Conservation (phyloP, 2,797 vertebrate genomes). For the Erpetoichthys calabaricus region DNA sequence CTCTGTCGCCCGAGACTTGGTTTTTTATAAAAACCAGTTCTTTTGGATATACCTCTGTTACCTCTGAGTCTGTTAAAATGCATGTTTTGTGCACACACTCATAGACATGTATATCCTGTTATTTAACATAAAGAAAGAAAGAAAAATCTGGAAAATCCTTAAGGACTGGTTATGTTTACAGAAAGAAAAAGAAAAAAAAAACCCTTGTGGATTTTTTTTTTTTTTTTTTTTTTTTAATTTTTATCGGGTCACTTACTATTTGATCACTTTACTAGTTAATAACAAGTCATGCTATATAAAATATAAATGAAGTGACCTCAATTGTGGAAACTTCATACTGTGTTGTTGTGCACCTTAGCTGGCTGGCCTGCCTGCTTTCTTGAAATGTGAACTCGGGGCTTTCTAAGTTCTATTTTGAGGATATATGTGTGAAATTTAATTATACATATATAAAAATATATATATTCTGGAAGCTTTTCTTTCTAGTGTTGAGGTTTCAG, state of each 20-base stretch:
- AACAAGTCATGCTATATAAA: slow-evolving; percentile 63
- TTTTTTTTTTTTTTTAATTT: slow-evolving; percentile 41
- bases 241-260: slow-evolving; percentile 92
- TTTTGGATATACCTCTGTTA: slow-evolving; percentile 67
- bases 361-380: too few species aligned
- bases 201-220: too few species aligned
- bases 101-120: slow-evolving; percentile 10
- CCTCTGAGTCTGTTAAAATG: background rate
- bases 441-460: too few species aligned
- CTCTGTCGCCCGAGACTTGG: slow-evolving; percentile 85
- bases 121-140: slow-evolving; percentile 9
- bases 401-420: too few species aligned
- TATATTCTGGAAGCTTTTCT: too few species aligned
- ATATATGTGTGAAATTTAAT: too few species aligned
- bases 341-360: slow-evolving; percentile 53
- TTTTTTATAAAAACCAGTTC: slow-evolving; percentile 78
- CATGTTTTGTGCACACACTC: background rate
- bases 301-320: slow-evolving; percentile 92
- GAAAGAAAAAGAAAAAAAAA: too few species aligned
- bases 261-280: slow-evolving; percentile 57
- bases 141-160: slow-evolving; percentile 38
- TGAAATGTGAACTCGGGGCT: too few species aligned
- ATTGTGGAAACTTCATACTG: slow-evolving; percentile 96
- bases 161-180: slow-evolving; percentile 82
- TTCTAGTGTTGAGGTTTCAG: too few species aligned